Conservation (phyloP, 1,140 invertebrate genomes). For the Penaeus vannamei region DNA sequence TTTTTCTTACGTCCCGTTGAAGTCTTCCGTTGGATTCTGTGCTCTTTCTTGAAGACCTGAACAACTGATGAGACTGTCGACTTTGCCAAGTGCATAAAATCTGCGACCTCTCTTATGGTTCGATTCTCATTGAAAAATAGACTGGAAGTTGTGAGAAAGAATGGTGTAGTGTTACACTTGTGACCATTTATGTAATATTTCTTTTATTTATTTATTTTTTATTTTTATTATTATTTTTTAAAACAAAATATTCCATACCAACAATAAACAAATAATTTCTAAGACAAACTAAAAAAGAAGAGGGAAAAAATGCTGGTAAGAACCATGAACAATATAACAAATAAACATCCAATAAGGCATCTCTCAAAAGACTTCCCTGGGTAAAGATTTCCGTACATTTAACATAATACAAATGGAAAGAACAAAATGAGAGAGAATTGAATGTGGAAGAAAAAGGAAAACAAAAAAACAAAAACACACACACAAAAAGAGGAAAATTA, state of each 20-base stretch:
- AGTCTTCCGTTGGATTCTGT: slow-evolving; percentile 66
- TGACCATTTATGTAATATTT: too few species aligned
- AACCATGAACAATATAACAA: too few species aligned
- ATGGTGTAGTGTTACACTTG: not conserved
- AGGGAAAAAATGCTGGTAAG: not conserved
- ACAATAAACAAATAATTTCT: not conserved
- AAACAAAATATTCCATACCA: not conserved
- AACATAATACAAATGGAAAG: too few species aligned
- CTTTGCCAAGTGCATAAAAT: slow-evolving; percentile 68
- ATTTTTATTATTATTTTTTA: too few species aligned
- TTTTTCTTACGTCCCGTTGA: slow-evolving; percentile 68
- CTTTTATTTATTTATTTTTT: too few species aligned
- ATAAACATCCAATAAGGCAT: too few species aligned
- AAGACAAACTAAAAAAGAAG: not conserved
- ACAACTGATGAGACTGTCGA: slow-evolving; percentile 68
- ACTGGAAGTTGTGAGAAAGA: slow-evolving; percentile 39
- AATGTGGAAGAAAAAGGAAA: too few species aligned
- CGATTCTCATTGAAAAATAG: slow-evolving; percentile 68
- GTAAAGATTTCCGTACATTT: too few species aligned
- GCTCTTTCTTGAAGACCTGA: slow-evolving; percentile 67
- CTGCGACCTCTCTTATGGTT: slow-evolving; percentile 67
- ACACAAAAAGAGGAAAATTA: too few species aligned
- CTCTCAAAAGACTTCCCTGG: too few species aligned
- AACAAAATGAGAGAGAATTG: too few species aligned
- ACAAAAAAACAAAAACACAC: too few species aligned